Evolutionary conservation across 1,140 invertebrate species (phyloP), one percentile per base, ranked within the genome.

Genomic region (Hyposmocoma kahamanoa): DNA sequence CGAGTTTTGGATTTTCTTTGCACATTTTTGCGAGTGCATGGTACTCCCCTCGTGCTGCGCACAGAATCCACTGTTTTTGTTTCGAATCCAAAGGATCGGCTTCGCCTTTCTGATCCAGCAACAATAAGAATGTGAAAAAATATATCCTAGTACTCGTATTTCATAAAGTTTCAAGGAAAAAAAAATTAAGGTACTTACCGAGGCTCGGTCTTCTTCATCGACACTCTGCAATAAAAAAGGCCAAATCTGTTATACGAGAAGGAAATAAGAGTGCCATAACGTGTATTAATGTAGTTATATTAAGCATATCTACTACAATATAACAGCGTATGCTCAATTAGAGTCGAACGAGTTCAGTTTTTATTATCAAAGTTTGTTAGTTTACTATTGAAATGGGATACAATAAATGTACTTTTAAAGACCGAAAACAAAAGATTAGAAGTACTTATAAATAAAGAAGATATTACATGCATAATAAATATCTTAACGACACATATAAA

Each of bases 51-150:
- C 92, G 90, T 20, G 95, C 91, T 22, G 95, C 92, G 60, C 90
- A 90, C 15, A 96, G 89, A 59, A 96, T 90, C 95, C 95, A 97
- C 81, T 95, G 93, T 61, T 93, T 91, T 49, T 92, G 91, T 58
- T 95, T 93, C 30, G 87, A 87, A 61, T 91, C 88, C 57, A 89
- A 62, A 56, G 89, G 81, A 22, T 81, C 80, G 1, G 50, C 55
- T 42, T 84, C 80, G 22, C 56, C 60, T 48, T 84, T 84, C 18
- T 70, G 74, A 42, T 78, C 76, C 44, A 82, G 36, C 78, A 79
- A 32, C 39, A 50, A 51, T 28, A 13, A 47, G 21, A 47, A 34
- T n/a, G n/a, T n/a, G n/a, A 15, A 36, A 36, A 36, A 36, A 36
- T 36, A 36, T 41, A 26, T 6, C 24, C 5, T 5, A 26, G 5